Conservation (phyloP, 2,888 invertebrate genomes). For the Athalia rosae region DNA sequence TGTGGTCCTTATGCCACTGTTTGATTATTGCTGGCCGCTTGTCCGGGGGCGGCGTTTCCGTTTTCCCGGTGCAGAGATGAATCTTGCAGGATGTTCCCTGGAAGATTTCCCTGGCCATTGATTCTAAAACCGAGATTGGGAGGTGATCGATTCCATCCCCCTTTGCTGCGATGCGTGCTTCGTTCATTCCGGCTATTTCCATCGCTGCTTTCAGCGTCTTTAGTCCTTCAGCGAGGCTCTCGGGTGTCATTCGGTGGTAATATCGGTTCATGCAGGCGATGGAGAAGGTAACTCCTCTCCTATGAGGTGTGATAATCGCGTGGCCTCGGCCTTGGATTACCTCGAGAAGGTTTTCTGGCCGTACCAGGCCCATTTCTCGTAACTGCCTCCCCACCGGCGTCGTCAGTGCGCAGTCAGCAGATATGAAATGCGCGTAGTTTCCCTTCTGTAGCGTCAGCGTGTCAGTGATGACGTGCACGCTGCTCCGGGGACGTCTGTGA, state of each 20-base stretch:
- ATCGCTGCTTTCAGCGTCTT: constrained; percentile 3
- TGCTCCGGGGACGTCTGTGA: too few species aligned
- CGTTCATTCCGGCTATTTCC: neutral
- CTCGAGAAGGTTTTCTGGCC: neutral
- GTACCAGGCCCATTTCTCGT: neutral
- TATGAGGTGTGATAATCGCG: too few species aligned
- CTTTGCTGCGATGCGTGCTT: neutral
- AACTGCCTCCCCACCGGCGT: constrained; percentile 7
- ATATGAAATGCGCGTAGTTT: constrained; percentile 11
- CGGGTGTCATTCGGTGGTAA: constrained; percentile 15
- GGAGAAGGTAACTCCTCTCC: too few species aligned
- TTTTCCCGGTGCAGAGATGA: neutral
- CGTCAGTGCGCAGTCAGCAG: neutral
- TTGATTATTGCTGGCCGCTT: neutral
- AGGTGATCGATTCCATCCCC: too few species aligned
- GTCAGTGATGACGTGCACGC: too few species aligned
- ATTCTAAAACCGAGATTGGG: neutral
- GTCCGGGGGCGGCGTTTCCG: constrained; percentile 10
- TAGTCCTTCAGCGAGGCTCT: neutral
- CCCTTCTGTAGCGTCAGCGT: too few species aligned
- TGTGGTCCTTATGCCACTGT: constrained; percentile 38
- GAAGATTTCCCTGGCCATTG: neutral
- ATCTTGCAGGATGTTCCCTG: neutral
- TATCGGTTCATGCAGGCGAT: constrained; percentile 9
- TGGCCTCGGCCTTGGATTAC: too few species aligned